Evolutionary conservation across 64 coral and sea anemone genomes (phyloP).

Genomic region (Catalaphyllia jardinei): DNA sequence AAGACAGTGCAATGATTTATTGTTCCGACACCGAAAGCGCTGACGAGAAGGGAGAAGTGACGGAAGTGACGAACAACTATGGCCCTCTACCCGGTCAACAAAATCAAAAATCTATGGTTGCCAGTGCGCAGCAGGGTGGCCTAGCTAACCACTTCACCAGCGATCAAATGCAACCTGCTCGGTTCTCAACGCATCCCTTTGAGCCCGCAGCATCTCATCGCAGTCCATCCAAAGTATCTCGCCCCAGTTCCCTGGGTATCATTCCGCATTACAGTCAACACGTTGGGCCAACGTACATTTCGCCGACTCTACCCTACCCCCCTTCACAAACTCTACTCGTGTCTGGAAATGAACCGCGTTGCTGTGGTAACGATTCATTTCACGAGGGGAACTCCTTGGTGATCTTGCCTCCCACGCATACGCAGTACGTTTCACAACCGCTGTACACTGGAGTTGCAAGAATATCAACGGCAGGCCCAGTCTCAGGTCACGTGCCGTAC

Average conservation of each 20-base stretch:
- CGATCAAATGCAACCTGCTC: slow-evolving; percentile 13
- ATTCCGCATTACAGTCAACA: slow-evolving; percentile 69
- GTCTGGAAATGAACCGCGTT: slow-evolving; percentile 63
- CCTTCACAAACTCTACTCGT: slow-evolving; percentile 75
- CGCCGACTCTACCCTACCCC: slow-evolving; percentile 63
- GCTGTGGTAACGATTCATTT: slow-evolving; percentile 62
- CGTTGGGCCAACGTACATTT: slow-evolving; percentile 69
- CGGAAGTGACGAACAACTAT: background rate
- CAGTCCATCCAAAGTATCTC: slow-evolving; percentile 43
- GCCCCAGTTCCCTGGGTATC: slow-evolving; percentile 72
- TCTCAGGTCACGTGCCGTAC: slow-evolving; percentile 71
- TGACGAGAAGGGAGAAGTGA: slow-evolving; percentile 60
- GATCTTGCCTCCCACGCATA: slow-evolving; percentile 71
- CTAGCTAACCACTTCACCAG: background rate
- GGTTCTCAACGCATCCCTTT: background rate
- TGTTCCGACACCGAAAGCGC: slow-evolving; percentile 71
- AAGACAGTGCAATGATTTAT: slow-evolving; percentile 35
- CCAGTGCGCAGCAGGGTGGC: background rate
- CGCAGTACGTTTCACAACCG: slow-evolving; percentile 79
- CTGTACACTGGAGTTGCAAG: slow-evolving; percentile 75
- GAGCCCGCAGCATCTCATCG: slow-evolving; percentile 3
- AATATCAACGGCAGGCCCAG: slow-evolving; percentile 50
- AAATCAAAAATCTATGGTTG: background rate
- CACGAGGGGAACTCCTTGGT: slow-evolving; percentile 63
- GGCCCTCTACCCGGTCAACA: background rate